Conservation (phyloP, 2,797 vertebrate genomes). For the Pantherophis vulpinus region DNA sequence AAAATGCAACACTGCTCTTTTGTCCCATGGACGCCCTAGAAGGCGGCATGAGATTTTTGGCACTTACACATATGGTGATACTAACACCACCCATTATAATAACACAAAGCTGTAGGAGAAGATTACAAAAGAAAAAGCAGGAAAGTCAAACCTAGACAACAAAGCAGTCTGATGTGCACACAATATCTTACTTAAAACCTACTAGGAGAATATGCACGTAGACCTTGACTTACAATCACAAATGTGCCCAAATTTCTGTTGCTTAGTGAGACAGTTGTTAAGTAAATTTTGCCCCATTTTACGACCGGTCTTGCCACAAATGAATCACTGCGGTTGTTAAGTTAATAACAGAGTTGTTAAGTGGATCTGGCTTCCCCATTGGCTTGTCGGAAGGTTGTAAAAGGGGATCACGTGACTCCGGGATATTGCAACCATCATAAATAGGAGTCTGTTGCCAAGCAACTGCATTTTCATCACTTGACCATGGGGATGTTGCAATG, state of each 20-base stretch:
- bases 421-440: not conserved
- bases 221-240: not conserved
- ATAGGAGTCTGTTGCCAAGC: not conserved
- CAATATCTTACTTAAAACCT: not conserved
- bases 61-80: not conserved
- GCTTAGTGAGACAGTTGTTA: not conserved
- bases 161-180: not conserved
- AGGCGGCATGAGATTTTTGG: not conserved
- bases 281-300: not conserved
- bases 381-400: not conserved
- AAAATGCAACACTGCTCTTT: not conserved
- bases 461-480: not conserved
- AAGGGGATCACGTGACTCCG: not conserved
- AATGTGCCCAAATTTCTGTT: not conserved
- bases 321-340: not conserved
- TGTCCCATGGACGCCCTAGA: not conserved
- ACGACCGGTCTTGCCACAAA: not conserved
- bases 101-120: not conserved
- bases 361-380: too few species aligned
- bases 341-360: not conserved
- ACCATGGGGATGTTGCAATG: not conserved
- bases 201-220: not conserved
- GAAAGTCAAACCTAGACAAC: not conserved
- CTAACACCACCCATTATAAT: not conserved
- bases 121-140: not conserved